Evolutionary conservation across 2,113 vertebrate species (phyloP).

Genomic region (Lycocorax pyrrhopterus): DNA sequence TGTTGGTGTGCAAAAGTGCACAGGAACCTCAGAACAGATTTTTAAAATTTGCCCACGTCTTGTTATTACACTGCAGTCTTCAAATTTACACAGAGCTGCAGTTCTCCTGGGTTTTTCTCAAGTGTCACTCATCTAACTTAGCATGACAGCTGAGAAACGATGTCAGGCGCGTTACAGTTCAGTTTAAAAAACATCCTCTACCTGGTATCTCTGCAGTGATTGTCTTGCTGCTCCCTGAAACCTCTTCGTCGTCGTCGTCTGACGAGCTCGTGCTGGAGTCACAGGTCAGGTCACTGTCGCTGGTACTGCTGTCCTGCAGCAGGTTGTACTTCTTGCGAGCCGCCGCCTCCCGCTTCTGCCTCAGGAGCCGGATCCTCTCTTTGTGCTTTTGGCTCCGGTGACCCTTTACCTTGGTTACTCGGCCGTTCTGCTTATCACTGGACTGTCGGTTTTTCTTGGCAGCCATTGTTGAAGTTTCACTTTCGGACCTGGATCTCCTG

Average conservation of each 20-base stretch:
- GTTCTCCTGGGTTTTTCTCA: constrained; percentile 65
- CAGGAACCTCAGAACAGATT: constrained; percentile 38
- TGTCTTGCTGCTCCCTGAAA: constrained; percentile 93
- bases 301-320: constrained; percentile 98
- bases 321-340: constrained; percentile 95
- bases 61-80: constrained; percentile 72
- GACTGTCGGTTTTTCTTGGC: constrained; percentile 95
- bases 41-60: constrained; percentile 27
- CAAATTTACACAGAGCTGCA: constrained; percentile 75
- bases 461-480: constrained; percentile 89
- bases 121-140: constrained; percentile 71
- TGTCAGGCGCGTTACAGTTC: constrained; percentile 68
- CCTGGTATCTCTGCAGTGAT: constrained; percentile 97
- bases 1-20: constrained; percentile 53
- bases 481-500: constrained; percentile 89
- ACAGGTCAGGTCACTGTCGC: constrained; percentile 96
- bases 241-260: constrained; percentile 85
- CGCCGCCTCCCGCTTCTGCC: constrained; percentile 93
- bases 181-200: constrained; percentile 85
- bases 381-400: constrained; percentile 96
- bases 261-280: constrained; percentile 93
- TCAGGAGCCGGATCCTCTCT: constrained; percentile 89
- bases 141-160: constrained; percentile 65
- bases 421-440: constrained; percentile 89
- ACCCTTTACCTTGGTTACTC: constrained; percentile 85